Evolutionary conservation across 2,888 invertebrate species (phyloP).

Genomic region (Perizoma flavofasciatum): DNA sequence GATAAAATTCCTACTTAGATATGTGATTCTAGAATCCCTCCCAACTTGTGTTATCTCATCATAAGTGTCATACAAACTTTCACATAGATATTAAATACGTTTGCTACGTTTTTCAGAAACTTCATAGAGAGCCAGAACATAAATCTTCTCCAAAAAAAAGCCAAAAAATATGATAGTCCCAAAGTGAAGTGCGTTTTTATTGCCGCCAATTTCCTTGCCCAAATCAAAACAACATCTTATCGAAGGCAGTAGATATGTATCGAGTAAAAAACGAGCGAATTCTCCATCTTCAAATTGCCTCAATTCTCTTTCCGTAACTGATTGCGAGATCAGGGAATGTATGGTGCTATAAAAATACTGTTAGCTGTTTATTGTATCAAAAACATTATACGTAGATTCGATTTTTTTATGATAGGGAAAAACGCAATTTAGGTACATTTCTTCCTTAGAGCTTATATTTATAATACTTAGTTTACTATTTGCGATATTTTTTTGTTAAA

Average conservation of each 20-base stretch:
- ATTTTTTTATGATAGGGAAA: slow-evolving; percentile 14
- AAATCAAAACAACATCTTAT: slow-evolving; percentile 26
- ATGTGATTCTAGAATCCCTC: too few species aligned
- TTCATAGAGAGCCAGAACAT: too few species aligned
- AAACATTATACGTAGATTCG: slow-evolving; percentile 14
- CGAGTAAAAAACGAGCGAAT: slow-evolving; percentile 42
- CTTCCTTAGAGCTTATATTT: too few species aligned
- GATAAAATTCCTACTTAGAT: too few species aligned
- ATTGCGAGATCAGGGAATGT: slow-evolving; percentile 38
- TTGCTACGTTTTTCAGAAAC: too few species aligned
- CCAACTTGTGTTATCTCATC: too few species aligned
- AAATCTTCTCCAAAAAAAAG: too few species aligned
- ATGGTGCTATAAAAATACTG: slow-evolving; percentile 46
- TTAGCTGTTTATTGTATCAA: slow-evolving; percentile 36
- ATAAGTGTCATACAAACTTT: too few species aligned
- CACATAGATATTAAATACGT: too few species aligned
- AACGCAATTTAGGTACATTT: neutral
- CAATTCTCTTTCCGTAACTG: slow-evolving; percentile 38
- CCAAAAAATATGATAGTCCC: too few species aligned
- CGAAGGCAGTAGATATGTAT: slow-evolving; percentile 45
- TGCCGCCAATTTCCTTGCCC: slow-evolving; percentile 16
- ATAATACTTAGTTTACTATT: too few species aligned
- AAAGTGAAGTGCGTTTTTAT: slow-evolving; percentile 16
- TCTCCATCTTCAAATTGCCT: slow-evolving; percentile 43
- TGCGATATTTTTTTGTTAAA: too few species aligned